These are phyloP conservation scores for Melanotus villosus DNA, from an alignment of 2,888 invertebrate species.

Conservation along the genomic window DNA sequence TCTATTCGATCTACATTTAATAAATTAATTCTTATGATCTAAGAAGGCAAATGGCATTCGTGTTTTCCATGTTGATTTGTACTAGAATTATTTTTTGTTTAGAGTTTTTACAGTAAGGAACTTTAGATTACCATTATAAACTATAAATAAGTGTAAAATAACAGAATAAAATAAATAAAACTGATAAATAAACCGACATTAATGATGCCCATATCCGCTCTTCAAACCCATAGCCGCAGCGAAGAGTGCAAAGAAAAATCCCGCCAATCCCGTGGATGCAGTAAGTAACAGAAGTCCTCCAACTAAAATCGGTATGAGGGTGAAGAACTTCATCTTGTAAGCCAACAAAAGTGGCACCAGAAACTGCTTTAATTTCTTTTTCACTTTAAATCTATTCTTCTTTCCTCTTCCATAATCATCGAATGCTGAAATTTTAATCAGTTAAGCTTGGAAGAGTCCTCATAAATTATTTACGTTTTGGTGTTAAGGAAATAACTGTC, in stretches of 20 bases:
- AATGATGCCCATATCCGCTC: constrained; percentile 62
- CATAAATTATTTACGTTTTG: no score
- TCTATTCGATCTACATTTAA: neutral
- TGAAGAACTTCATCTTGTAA: constrained; percentile 87
- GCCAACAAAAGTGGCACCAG: constrained; percentile 84
- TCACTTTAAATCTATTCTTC: constrained; percentile 55
- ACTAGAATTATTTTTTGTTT: neutral
- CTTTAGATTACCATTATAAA: neutral
- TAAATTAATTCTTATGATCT: constrained; percentile 13
- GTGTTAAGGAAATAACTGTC: no score
- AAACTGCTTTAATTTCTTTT: constrained; percentile 78
- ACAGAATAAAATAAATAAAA: constrained; percentile 13
- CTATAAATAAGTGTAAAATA: constrained; percentile 4
- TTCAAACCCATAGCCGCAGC: constrained; percentile 86
- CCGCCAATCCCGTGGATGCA: constrained; percentile 85
- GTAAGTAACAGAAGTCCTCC: constrained; percentile 81
- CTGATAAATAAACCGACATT: constrained; percentile 41
- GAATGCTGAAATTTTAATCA: constrained; percentile 27
- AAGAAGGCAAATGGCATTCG: constrained; percentile 13
- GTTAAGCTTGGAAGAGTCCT: no score
- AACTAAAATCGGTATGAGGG: constrained; percentile 82
- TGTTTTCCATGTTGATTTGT: neutral
- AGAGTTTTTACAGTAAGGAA: neutral
- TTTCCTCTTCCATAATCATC: constrained; percentile 43
- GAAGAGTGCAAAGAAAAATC: constrained; percentile 90